Base-by-base conservation (phyloP, 2,888 invertebrate species). In the Euclidia mi region DNA sequence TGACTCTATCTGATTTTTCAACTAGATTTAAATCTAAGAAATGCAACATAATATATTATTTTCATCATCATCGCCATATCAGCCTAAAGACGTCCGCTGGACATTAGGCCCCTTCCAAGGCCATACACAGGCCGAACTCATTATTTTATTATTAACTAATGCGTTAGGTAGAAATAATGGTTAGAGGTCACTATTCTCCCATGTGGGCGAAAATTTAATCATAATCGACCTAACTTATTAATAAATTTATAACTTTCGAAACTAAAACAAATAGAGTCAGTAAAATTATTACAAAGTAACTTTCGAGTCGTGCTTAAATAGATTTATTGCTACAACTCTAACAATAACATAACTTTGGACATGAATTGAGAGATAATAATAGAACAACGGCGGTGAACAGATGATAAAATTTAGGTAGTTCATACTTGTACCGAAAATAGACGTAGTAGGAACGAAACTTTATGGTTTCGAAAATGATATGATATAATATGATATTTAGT, bases 241-340 rank as follows among this genome's bases (percentile, higher is more conserved):
- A 65, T 46, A 46, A 46, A 43, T 42, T 42, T 40, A 56, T 46
- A 70, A 69, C 65, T 64, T 57, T 44, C 31, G 38, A 46, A 58
- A 68, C 60, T 55, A 55, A 67, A 60, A 63, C 57, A 63, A 67
- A 67, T 59, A 56, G 61, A 56, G 64, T 56, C 52, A 40, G 44
- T 50, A 43, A 41, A 25, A 28, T 32, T 31, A 43, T 43, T 43
- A 43, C n/a, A 17, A 42, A 28, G 10, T n/a, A 40, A 20, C 32
- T 43, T 32, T 11, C n/a, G 17, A n/a, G 17, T 18, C 32, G 17
- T 2, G 17, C 17, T 42, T 9, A 29, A 31, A 32, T 32, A 43
- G 29, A 43, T 31, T 43, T 29, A 28, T 18, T 43, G 14, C 15
- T 32, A 32, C 28, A 43, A 43, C 15, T 42, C 37, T 20, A 40